These are phyloP conservation scores for Atrina japonica DNA, from an alignment of 2,888 invertebrate species.

Conservation along the genomic window DNA sequence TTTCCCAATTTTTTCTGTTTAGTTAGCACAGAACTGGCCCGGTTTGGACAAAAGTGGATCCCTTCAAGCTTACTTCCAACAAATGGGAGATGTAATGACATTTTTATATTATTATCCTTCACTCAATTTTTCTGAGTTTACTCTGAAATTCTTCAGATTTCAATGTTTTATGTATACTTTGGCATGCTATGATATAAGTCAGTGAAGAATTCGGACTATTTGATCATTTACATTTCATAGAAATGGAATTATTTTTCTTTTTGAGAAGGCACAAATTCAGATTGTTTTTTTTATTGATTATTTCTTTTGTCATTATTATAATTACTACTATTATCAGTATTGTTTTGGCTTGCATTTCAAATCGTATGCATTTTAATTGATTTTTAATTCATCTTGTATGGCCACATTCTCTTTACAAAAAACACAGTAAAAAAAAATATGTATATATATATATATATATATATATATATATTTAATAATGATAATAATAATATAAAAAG, in stretches of 20 bases:
- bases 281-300: no score
- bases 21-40: slow-evolving; percentile 19
- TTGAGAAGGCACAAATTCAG: no score
- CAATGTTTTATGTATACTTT: slow-evolving; percentile 4
- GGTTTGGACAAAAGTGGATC: slow-evolving; percentile 32
- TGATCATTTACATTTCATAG: not conserved
- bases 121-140: slow-evolving; percentile 7
- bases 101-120: slow-evolving; percentile 17
- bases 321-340: no score
- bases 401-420: no score
- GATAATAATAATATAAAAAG: no score
- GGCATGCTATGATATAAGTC: not conserved
- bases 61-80: slow-evolving; percentile 30
- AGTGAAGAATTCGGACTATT: not conserved
- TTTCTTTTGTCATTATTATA: no score
- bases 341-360: no score
- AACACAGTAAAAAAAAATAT: no score
- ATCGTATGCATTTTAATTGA: no score
- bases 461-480: no score
- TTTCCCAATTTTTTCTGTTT: slow-evolving; percentile 9
- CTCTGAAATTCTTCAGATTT: not conserved
- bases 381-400: no score
- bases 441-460: no score
- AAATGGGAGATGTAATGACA: slow-evolving; percentile 31
- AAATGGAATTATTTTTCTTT: slow-evolving; percentile 22